These are phyloP conservation scores for Ctenoplectra terminalis DNA, from an alignment of 1,140 invertebrate genomes.

Conservation along the genomic window DNA sequence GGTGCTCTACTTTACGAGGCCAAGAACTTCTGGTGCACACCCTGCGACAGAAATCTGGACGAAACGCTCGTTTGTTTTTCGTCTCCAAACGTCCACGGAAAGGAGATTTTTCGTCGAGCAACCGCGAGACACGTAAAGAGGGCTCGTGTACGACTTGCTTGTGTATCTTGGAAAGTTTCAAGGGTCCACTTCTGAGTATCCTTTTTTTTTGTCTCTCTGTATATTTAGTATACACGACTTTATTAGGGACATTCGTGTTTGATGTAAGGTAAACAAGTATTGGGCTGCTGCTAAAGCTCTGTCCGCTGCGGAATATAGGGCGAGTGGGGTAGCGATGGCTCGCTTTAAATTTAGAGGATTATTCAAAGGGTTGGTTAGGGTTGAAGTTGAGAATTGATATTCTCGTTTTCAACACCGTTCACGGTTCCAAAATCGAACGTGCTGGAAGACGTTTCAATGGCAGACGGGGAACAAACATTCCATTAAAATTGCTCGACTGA, in stretches of 20 bases:
- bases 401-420: neutral
- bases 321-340: no score
- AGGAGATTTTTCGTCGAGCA: conserved; percentile 7
- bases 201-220: neutral
- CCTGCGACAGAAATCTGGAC: conserved; percentile 28
- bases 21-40: neutral
- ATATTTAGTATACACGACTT: neutral
- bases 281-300: no score
- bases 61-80: conserved; percentile 50
- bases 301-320: no score
- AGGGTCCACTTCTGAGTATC: neutral
- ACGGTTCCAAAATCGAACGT: neutral
- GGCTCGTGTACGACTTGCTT: neutral
- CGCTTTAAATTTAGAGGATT: no score
- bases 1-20: conserved; percentile 1
- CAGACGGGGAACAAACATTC: neutral
- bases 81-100: neutral
- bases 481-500: conserved; percentile 15
- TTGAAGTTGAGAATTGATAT: neutral
- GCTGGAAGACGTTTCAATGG: neutral
- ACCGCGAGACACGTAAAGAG: neutral
- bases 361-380: neutral
- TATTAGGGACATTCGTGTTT: neutral
- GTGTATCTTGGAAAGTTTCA: conserved; percentile 22
- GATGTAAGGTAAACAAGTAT: conserved; percentile 13